Evolutionary conservation across 2,888 invertebrate genomes (phyloP).

Genomic region (Rapana venosa): DNA sequence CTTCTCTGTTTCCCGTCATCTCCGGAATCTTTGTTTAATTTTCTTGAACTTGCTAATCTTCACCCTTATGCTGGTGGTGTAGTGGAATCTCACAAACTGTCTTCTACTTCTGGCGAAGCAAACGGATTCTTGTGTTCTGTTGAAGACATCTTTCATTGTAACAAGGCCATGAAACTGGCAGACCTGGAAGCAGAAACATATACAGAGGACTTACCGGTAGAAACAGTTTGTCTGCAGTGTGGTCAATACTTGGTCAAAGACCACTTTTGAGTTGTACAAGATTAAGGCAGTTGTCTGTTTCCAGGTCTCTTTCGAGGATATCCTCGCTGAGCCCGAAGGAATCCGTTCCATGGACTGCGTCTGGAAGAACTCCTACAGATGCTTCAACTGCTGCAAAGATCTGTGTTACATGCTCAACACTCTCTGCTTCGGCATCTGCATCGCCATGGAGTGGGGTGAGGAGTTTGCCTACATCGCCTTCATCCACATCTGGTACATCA

Average conservation of each 20-base stretch:
- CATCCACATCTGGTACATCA: conserved; percentile 86
- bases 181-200: too few species aligned
- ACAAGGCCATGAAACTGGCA: too few species aligned
- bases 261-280: background rate
- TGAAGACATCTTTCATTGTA: background rate
- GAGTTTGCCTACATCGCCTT: conserved; percentile 81
- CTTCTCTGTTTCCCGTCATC: background rate
- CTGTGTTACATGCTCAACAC: conserved; percentile 85
- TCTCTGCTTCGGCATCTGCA: conserved; percentile 84
- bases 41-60: background rate
- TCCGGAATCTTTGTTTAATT: background rate
- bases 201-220: too few species aligned
- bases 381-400: conserved; percentile 84
- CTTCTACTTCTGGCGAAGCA: background rate
- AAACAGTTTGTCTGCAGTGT: too few species aligned
- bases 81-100: background rate
- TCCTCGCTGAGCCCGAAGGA: conserved; percentile 70
- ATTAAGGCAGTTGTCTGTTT: background rate
- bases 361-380: conserved; percentile 83
- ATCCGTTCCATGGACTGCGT: conserved; percentile 82
- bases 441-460: conserved; percentile 82
- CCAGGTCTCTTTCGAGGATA: conserved; percentile 66
- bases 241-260: too few species aligned
- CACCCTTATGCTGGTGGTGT: background rate
- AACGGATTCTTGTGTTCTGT: background rate